Conservation (phyloP, 1,140 invertebrate genomes). For the Melipona quadrifasciata region DNA sequence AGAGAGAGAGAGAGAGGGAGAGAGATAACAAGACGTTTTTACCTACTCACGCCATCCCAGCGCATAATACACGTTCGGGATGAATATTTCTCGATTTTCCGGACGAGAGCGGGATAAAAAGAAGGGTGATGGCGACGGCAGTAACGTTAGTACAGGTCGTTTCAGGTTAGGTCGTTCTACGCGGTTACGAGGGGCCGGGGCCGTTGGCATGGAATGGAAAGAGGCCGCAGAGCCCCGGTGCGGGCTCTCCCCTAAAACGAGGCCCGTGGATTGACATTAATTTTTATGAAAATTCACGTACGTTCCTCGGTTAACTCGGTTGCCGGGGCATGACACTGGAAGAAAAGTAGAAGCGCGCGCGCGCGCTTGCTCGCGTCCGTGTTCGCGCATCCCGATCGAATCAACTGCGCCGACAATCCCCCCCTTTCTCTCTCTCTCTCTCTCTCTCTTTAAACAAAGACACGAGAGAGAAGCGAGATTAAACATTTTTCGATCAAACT, state of each 20-base stretch:
- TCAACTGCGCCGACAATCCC: too few species aligned
- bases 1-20: too few species aligned
- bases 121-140: not conserved
- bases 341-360: slow-evolving; percentile 10
- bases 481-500: not conserved
- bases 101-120: not conserved
- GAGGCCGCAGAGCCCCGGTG: not conserved
- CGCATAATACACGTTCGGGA: not conserved
- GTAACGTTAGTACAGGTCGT: not conserved
- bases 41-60: not conserved
- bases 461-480: not conserved
- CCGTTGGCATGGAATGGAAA: not conserved
- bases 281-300: slow-evolving; percentile 67
- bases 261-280: slow-evolving; percentile 60
- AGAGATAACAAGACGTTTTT: not conserved
- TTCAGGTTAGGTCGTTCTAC: slow-evolving; percentile 6
- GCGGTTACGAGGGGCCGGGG: slow-evolving; percentile 1
- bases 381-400: too few species aligned
- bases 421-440: too few species aligned
- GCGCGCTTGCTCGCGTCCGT: not conserved
- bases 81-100: slow-evolving; percentile 14
- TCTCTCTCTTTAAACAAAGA: not conserved
- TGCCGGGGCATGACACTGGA: not conserved
- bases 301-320: slow-evolving; percentile 9
- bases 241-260: slow-evolving; percentile 18